Evolutionary conservation across 2,888 invertebrate species (phyloP), one percentile per base, ranked within the genome.

Genomic region (Lochmaea capreae): DNA sequence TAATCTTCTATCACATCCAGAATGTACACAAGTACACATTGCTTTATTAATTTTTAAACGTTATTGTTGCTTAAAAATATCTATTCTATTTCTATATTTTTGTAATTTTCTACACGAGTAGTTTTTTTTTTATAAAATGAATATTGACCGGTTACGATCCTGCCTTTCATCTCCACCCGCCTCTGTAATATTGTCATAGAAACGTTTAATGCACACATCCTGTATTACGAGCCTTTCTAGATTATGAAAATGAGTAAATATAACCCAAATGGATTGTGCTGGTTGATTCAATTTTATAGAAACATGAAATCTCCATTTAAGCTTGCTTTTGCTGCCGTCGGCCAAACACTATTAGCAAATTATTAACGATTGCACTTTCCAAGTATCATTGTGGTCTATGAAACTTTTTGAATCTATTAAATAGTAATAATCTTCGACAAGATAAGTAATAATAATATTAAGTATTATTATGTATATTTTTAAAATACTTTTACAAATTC

Each of bases 191-290:
- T 43, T 42, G 4, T 43, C 62, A 63, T 18, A 63, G 62, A 63
- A 63, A 63, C 62, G 42, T 63, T 63, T 63, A 63, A 42, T 63
- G 62, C 43, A 63, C 62, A 63, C 62, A 63, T 63, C 43, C 62
- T 63, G 62, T 63, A 63, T 42, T 54, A 63, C 62, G 52, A 70
- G 43, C 62, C 62, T 63, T 70, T 63, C 42, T 58, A 63, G 49
- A 70, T 70, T 70, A 70, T 70, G 63, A 70, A 70, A 70, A 70
- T 70, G 70, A 63, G 70, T 70, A 70, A 70, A 70, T 70, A 63
- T 70, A 70, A 70, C 70, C 70, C 58, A 63, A 70, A 70, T 70
- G 70, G 70, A 70, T 63, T 70, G 70, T 70, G 62, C 59, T 46
- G 68, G 68, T 69, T 63, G 63, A 70, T 70, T 70, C 70, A 70